Evolutionary conservation across 2,888 invertebrate species (phyloP), one percentile per base, ranked within the genome.

Genomic region (Apocheima hispidaria): DNA sequence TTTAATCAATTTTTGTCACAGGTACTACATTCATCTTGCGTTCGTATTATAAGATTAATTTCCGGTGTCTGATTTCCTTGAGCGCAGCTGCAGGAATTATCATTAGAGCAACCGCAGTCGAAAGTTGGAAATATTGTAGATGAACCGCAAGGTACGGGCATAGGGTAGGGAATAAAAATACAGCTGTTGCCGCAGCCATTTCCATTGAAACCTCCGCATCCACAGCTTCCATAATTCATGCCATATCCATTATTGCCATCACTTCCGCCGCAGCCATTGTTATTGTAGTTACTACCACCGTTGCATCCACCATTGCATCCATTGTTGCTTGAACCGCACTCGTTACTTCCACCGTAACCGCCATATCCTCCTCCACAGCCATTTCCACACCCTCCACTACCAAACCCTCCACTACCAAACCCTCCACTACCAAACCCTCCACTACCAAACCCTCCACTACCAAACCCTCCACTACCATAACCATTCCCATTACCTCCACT

Each of bases 351-450:
- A 5, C 68, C 58, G 4, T 70, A 67, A 21, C 66, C 63, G 6
- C 68, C 60, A 16, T 33, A 14, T 21, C 66, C 52, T 5, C 66
- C 59, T 2, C 65, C 58, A 5, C 61, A 52, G 4, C 64, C 53
- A 26, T 14, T 14, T 3, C 63, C 60, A 5, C 50, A 21, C 0
- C 21, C n/a, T 21, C 64, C 69, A 12, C 28, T 54, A 6, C 66
- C 59, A n/a, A 60, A 58, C 0, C 67, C 60, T 38, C 16, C 62
- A 6, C 66, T 40, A 9, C 65, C 59, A 10, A 50, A 54, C n/a
- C 59, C 53, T 2, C 68, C 64, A 1, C n/a, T 12, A 12, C 33
- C 4, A 9, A 7, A 28, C 4, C 28, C 28, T 30, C 30, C 10
- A 10, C 2, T n/a, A 6, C 66, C 58, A n/a, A 60, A 58, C 1